Conservation (phyloP, 2,113 vertebrate species). For the Archocentrus centrarchus region DNA sequence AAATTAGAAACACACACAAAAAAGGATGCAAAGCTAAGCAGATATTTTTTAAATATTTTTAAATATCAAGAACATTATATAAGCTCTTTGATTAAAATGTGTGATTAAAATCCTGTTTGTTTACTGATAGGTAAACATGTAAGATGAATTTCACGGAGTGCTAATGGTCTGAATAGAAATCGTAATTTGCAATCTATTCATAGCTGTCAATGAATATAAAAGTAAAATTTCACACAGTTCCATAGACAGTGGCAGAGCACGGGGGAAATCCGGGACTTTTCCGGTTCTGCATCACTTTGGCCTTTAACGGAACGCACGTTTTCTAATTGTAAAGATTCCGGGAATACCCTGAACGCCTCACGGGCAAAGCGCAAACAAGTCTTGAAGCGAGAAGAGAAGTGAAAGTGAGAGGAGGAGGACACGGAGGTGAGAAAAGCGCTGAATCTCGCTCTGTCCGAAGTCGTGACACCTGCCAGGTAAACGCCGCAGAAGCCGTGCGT, state of each 20-base stretch:
- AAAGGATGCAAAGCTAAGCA: no score
- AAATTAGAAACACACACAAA: no score
- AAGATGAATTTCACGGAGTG: neutral
- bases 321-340: neutral
- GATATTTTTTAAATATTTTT: no score
- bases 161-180: neutral
- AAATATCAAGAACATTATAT: no score
- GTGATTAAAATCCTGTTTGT: neutral
- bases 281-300: neutral
- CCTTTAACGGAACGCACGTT: neutral
- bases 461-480: neutral
- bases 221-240: neutral
- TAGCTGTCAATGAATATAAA: neutral
- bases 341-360: conserved; percentile 32
- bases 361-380: neutral
- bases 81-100: no score
- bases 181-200: neutral
- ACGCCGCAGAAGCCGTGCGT: no score
- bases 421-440: neutral
- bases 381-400: neutral
- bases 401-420: neutral
- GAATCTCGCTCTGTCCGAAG: neutral
- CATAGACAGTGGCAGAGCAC: neutral
- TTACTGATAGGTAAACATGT: neutral
- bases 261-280: neutral